These are phyloP conservation scores for Phaedon cochleariae DNA, from an alignment of 2,888 invertebrate species.

Conservation along the genomic window DNA sequence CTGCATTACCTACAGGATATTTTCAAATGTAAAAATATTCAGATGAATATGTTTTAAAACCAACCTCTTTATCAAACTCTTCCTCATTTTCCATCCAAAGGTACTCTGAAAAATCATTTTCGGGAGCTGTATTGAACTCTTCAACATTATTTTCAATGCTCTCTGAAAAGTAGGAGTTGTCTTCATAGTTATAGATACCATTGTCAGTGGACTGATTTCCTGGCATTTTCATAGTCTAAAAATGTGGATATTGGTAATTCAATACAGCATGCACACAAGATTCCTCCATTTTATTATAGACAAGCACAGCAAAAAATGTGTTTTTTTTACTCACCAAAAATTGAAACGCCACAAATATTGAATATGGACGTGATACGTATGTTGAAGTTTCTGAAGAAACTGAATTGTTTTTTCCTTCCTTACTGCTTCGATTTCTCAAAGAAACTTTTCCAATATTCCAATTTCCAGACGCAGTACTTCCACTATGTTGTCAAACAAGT, in stretches of 20 bases:
- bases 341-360: conserved; percentile 28
- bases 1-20: conserved; percentile 74
- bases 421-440: conserved; percentile 13
- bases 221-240: conserved; percentile 56
- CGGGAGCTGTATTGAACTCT: conserved; percentile 62
- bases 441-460: too few species aligned
- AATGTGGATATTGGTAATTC: conserved; percentile 23
- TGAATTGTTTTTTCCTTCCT: conserved; percentile 5
- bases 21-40: neutral
- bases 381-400: neutral
- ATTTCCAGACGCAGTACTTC: conserved; percentile 22
- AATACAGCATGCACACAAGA: conserved; percentile 37
- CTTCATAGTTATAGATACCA: conserved; percentile 55
- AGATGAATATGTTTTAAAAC: conserved; percentile 5
- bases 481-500: conserved; percentile 36
- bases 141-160: conserved; percentile 55
- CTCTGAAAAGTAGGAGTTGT: conserved; percentile 50
- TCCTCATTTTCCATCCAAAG: conserved; percentile 97
- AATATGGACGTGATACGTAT: neutral
- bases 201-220: conserved; percentile 54
- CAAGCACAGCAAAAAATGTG: conserved; percentile 39
- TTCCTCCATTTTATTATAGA: conserved; percentile 47
- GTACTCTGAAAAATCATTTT: conserved; percentile 86
- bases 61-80: conserved; percentile 89
- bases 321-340: conserved; percentile 28